Evolutionary conservation across 2,113 vertebrate species (phyloP).

Genomic region (Datnioides undecimradiatus): DNA sequence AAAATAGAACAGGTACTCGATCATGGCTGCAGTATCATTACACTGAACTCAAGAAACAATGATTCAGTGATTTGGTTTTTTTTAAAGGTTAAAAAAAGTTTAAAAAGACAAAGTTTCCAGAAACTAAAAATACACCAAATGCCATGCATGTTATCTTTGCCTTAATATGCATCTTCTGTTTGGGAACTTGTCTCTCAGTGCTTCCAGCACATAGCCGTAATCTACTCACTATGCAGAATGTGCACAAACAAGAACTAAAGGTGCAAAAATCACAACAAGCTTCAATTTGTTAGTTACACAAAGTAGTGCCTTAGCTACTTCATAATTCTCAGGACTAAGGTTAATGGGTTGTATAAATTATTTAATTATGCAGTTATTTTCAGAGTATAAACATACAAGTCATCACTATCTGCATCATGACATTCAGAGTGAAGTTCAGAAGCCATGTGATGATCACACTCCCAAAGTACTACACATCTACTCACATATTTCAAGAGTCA

Average conservation of each 20-base stretch:
- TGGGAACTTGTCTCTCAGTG: slow-evolving; percentile 37
- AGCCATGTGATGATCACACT: slow-evolving; percentile 8
- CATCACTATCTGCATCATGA: slow-evolving; percentile 16
- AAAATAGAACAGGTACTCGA: neutral
- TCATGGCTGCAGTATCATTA: slow-evolving; percentile 1
- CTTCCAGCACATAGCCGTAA: slow-evolving; percentile 41
- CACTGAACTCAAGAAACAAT: neutral
- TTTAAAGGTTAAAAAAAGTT: slow-evolving; percentile 38
- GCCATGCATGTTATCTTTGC: slow-evolving; percentile 63
- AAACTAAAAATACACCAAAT: slow-evolving; percentile 44
- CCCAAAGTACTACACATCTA: slow-evolving; percentile 22
- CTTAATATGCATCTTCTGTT: slow-evolving; percentile 39
- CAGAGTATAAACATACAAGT: slow-evolving; percentile 30
- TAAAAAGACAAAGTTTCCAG: slow-evolving; percentile 47
- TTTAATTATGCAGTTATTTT: slow-evolving; percentile 19
- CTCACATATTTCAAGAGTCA: slow-evolving; percentile 10
- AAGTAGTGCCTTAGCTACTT: slow-evolving; percentile 50
- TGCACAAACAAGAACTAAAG: slow-evolving; percentile 49
- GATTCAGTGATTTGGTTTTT: slow-evolving; percentile 30
- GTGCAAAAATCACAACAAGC: slow-evolving; percentile 55
- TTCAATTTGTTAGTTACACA: slow-evolving; percentile 59
- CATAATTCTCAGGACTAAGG: slow-evolving; percentile 32
- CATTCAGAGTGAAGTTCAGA: slow-evolving; percentile 27
- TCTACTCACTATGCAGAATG: slow-evolving; percentile 47
- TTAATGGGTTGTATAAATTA: slow-evolving; percentile 41